phyloP scores from a whole-genome alignment of 2,113 vertebrate genomes.

The Spea bombifrons region DNA sequence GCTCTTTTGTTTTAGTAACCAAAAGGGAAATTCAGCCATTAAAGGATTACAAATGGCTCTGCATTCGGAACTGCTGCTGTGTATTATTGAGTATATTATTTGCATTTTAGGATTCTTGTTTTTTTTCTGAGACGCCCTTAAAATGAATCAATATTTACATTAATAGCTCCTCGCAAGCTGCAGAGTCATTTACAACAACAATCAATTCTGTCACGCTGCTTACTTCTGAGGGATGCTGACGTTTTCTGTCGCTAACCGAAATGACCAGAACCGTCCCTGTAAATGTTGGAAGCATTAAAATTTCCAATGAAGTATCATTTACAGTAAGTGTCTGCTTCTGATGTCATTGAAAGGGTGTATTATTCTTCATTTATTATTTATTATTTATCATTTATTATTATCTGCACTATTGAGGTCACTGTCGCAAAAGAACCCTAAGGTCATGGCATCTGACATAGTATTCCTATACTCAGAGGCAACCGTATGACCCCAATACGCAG shows the following conservation, averaged over 20 bases:
- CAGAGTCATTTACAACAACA: slow-evolving; percentile 34
- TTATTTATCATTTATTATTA: too few relatives aligned
- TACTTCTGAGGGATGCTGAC: slow-evolving; percentile 6
- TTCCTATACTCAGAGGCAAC: too few relatives aligned
- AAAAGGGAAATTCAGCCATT: neutral
- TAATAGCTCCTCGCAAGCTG: slow-evolving; percentile 33
- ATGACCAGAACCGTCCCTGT: neutral
- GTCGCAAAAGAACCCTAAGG: too few relatives aligned
- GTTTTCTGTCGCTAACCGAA: neutral
- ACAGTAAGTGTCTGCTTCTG: too few relatives aligned
- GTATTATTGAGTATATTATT: neutral
- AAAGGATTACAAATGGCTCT: neutral
- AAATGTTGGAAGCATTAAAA: neutral
- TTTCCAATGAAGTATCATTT: neutral
- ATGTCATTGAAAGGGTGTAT: too few relatives aligned
- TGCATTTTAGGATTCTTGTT: slow-evolving; percentile 14
- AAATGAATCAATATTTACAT: slow-evolving; percentile 45
- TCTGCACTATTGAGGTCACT: too few relatives aligned
- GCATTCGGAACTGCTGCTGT: neutral
- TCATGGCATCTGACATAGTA: too few relatives aligned
- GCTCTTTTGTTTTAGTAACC: neutral
- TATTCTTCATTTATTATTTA: too few relatives aligned
- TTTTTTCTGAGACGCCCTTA: slow-evolving; percentile 8
- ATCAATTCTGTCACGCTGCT: slow-evolving; percentile 40
- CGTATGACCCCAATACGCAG: too few relatives aligned